These are phyloP conservation scores for Microcebus murinus DNA, from an alignment of 2,113 vertebrate genomes.

Conservation along the genomic window DNA sequence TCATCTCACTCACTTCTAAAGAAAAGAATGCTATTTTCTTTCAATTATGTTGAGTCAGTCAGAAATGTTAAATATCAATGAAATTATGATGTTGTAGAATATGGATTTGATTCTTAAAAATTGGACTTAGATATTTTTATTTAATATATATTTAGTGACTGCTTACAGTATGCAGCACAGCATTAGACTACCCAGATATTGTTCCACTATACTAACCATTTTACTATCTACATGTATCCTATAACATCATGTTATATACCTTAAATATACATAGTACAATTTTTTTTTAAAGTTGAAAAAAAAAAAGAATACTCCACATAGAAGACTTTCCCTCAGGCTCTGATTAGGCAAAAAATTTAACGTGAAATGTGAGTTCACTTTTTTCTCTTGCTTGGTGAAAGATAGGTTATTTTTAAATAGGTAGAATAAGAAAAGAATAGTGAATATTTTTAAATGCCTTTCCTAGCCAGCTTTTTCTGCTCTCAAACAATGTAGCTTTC, in stretches of 20 bases:
- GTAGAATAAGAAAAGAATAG: neutral
- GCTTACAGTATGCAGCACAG: neutral
- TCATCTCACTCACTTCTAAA: neutral
- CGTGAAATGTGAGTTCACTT: neutral
- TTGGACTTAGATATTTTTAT: neutral
- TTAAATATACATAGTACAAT: neutral
- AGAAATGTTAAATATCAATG: neutral
- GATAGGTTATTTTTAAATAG: neutral
- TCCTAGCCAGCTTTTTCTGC: neutral
- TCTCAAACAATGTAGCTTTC: neutral
- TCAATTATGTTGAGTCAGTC: neutral
- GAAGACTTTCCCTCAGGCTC: slow-evolving; percentile 9
- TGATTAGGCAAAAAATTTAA: slow-evolving; percentile 35
- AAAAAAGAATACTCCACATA: neutral
- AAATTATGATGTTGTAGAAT: neutral
- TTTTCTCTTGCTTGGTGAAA: slow-evolving; percentile 24
- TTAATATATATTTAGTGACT: neutral
- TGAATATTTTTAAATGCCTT: slow-evolving; percentile 19
- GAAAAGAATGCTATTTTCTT: neutral
- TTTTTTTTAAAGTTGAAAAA: neutral
- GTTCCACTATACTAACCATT: neutral
- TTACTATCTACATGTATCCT: neutral
- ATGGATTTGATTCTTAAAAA: neutral
- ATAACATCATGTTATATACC: neutral
- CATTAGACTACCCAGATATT: neutral